Percentiles rank a stretch among this genome's conserved stretches.
These are phyloP conservation scores for Phaonia tiefii DNA, from an alignment of 2,888 invertebrate species.

Conservation along the genomic window DNA sequence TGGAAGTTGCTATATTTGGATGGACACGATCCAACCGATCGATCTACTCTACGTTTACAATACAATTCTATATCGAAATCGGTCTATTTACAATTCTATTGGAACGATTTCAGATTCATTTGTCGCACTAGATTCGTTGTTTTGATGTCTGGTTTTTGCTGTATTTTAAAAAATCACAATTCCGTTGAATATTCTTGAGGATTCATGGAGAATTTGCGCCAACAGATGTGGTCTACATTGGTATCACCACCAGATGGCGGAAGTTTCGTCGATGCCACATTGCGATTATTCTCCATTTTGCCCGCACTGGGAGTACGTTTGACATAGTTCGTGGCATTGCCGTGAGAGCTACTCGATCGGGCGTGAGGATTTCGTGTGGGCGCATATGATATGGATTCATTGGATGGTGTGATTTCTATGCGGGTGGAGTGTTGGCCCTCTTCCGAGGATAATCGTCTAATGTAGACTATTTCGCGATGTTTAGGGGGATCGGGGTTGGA, in stretches of 20 bases:
- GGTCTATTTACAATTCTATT: slow-evolving; percentile 16
- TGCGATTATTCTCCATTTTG: slow-evolving; percentile 63
- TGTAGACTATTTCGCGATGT: slow-evolving; percentile 79
- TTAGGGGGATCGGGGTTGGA: slow-evolving; percentile 66
- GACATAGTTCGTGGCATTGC: slow-evolving; percentile 64
- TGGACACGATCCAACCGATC: not conserved
- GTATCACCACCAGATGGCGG: slow-evolving; percentile 70
- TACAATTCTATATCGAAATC: slow-evolving; percentile 14
- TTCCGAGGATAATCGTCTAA: slow-evolving; percentile 77
- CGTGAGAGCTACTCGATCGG: slow-evolving; percentile 72
- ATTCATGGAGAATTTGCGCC: slow-evolving; percentile 81
- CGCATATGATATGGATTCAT: slow-evolving; percentile 78
- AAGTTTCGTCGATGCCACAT: slow-evolving; percentile 71
- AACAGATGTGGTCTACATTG: slow-evolving; percentile 81
- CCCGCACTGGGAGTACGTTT: slow-evolving; percentile 74
- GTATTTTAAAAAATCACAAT: slow-evolving; percentile 73
- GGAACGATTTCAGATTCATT: slow-evolving; percentile 22
- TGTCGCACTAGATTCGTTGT: slow-evolving; percentile 65
- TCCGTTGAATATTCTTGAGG: slow-evolving; percentile 80
- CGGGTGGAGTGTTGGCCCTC: slow-evolving; percentile 78
- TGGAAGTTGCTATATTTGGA: not conserved
- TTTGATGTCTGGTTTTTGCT: not conserved
- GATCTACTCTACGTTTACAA: not conserved
- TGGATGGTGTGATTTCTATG: slow-evolving; percentile 80
- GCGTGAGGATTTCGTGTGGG: slow-evolving; percentile 71